Evolutionary conservation across 2,888 invertebrate genomes (phyloP).

Genomic region (Zaprionus obscuricornis): DNA sequence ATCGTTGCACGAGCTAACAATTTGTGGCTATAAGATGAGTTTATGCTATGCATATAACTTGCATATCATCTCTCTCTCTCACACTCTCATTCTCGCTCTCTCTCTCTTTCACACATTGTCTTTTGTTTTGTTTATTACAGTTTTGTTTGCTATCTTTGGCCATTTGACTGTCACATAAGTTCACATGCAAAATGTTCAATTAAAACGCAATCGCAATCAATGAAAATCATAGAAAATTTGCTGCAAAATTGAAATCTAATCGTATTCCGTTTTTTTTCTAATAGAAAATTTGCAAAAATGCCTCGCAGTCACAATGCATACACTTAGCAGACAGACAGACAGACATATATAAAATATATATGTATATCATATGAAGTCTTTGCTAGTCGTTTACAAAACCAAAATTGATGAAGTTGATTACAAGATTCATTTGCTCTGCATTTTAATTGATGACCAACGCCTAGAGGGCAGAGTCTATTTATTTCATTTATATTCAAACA

Average conservation of each 20-base stretch:
- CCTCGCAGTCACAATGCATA: too few species aligned
- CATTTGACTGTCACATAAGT: conserved; percentile 53
- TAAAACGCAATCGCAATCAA: conserved; percentile 56
- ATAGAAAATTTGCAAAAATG: conserved; percentile 23
- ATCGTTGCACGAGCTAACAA: conserved; percentile 44
- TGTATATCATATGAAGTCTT: conserved; percentile 20
- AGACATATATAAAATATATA: conserved; percentile 6
- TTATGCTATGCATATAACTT: background rate
- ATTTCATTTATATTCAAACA: too few species aligned
- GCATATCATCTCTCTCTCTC: conserved; percentile 3
- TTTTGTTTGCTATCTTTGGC: conserved; percentile 56
- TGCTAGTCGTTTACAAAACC: too few species aligned
- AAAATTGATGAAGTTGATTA: conserved; percentile 23
- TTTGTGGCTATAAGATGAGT: conserved; percentile 24
- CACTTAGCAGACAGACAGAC: conserved; percentile 45
- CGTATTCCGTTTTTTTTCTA: conserved; percentile 47
- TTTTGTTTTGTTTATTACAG: conserved; percentile 31
- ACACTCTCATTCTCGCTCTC: background rate
- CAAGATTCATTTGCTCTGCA: conserved; percentile 43
- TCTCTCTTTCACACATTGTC: conserved; percentile 11
- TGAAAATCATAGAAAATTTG: conserved; percentile 17
- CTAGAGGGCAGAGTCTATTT: conserved; percentile 44
- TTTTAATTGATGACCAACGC: conserved; percentile 56
- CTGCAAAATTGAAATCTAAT: conserved; percentile 67
- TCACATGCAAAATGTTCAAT: conserved; percentile 55